phyloP scores from a whole-genome alignment of 2,113 vertebrate species.

The Dolichotis patagonum region DNA sequence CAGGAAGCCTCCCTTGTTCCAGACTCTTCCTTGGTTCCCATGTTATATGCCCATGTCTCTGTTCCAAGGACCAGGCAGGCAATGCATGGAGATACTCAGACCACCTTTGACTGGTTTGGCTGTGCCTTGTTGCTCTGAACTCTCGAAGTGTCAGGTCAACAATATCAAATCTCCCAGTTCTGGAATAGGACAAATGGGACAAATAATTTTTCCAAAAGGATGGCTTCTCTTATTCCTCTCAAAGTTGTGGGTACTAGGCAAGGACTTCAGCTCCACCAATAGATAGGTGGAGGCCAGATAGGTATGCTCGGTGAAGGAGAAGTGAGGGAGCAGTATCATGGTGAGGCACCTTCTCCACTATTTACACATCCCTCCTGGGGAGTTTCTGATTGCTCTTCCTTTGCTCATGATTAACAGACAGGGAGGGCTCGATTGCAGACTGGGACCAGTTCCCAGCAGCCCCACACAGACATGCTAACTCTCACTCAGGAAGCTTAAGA shows the following conservation, averaged over 20 bases:
- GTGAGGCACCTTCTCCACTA: background rate
- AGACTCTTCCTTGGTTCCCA: background rate
- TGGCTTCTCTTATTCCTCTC: background rate
- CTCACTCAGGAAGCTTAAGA: background rate
- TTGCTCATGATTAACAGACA: background rate
- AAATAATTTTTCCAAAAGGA: background rate
- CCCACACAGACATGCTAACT: background rate
- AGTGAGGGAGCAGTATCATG: background rate
- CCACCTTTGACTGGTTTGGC: background rate
- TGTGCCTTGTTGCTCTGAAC: background rate
- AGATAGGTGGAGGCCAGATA: background rate
- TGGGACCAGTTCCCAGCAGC: constrained; percentile 21
- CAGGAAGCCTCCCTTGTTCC: constrained; percentile 25
- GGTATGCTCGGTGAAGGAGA: background rate
- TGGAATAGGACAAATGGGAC: background rate
- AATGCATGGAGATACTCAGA: background rate
- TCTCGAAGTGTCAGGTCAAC: background rate
- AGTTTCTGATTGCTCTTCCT: background rate
- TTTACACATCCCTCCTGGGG: background rate
- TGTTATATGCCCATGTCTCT: background rate
- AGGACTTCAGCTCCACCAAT: background rate
- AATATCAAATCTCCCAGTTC: background rate
- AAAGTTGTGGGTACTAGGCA: background rate
- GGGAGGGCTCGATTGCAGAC: background rate
- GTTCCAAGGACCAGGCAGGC: background rate